phyloP scores from a whole-genome alignment of 2,113 vertebrate species.

The Caloenas nicobarica region DNA sequence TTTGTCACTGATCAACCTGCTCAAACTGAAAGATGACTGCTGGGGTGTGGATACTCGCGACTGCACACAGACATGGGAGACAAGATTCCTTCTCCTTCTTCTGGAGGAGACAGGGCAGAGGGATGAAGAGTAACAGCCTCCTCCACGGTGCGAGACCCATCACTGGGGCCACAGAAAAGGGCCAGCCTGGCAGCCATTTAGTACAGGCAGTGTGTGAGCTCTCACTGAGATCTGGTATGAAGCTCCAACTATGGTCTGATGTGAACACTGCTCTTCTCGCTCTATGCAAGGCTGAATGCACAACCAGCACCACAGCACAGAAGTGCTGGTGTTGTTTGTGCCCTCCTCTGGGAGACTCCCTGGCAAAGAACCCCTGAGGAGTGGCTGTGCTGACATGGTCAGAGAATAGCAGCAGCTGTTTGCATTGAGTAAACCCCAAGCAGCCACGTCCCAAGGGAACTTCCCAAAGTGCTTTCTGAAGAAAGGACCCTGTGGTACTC shows the following conservation, averaged over 20 bases:
- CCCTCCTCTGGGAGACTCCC: not conserved
- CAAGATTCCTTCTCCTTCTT: not conserved
- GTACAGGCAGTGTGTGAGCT: not conserved
- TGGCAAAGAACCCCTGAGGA: not conserved
- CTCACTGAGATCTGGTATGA: not conserved
- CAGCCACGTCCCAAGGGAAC: not conserved
- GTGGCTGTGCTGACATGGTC: fast-evolving
- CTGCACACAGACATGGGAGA: not conserved
- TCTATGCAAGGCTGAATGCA: not conserved
- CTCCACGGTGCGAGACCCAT: fast-evolving
- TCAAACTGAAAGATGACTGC: not conserved
- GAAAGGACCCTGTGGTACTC: not conserved
- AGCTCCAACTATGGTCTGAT: not conserved
- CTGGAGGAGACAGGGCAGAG: not conserved
- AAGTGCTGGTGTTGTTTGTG: fast-evolving
- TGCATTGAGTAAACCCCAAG: not conserved
- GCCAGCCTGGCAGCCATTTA: not conserved
- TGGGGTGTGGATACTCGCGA: not conserved
- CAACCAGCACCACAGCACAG: not conserved
- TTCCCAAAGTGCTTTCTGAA: not conserved
- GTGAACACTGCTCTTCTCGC: not conserved
- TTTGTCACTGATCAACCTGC: not conserved
- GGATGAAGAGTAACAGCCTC: not conserved
- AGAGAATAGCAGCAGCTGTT: not conserved
- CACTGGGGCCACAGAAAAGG: not conserved